Conservation (phyloP, 2,113 vertebrate species). For the Prinia subflava region DNA sequence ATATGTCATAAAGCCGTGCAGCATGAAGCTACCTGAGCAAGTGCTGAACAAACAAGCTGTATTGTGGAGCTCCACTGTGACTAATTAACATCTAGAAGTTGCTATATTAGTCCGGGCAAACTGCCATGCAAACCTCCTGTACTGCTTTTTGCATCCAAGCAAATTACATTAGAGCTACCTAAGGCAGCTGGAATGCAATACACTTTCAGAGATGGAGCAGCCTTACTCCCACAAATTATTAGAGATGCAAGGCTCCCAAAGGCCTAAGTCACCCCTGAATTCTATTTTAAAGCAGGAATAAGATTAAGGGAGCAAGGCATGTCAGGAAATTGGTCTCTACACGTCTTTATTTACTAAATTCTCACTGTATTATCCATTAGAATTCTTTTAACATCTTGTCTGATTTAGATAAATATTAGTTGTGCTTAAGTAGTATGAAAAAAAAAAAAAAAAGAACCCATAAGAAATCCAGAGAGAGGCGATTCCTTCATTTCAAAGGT, state of each 20-base stretch:
- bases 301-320: not conserved
- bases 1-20: not conserved
- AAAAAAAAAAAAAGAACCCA: not conserved
- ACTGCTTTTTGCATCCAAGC: not conserved
- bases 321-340: not conserved
- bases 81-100: constrained; percentile 55
- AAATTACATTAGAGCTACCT: constrained; percentile 27
- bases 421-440: not conserved
- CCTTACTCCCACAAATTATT: not conserved
- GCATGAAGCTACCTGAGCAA: constrained; percentile 9
- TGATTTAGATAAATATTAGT: not conserved
- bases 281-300: not conserved
- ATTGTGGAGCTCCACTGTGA: constrained; percentile 27
- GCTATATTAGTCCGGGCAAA: constrained; percentile 28
- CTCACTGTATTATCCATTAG: not conserved
- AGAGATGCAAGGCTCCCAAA: not conserved
- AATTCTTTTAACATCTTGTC: not conserved
- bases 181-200: not conserved
- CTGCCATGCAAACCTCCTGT: constrained; percentile 25
- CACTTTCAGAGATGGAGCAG: not conserved
- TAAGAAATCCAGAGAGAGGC: not conserved
- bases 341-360: not conserved
- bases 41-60: constrained; percentile 47
- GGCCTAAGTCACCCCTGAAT: not conserved
- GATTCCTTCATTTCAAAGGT: not conserved